Conservation (phyloP, 2,888 invertebrate genomes). For the Pheosia tremula region DNA sequence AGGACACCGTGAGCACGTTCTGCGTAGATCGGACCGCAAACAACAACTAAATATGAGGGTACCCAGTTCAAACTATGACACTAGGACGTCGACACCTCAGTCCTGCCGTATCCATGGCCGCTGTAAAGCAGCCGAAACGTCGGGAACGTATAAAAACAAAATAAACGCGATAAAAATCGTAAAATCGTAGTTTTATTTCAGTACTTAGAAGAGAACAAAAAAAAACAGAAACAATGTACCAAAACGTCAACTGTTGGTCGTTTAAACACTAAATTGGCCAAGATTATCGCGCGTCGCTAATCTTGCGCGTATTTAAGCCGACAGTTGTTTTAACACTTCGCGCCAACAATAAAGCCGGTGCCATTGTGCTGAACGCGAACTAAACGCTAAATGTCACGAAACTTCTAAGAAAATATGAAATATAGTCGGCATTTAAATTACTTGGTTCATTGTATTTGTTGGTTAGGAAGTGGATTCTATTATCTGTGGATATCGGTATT, state of each 20-base stretch:
- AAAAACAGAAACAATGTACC: slow-evolving; percentile 18
- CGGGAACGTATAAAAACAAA: no score
- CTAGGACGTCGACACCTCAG: no score
- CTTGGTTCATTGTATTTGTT: slow-evolving; percentile 4
- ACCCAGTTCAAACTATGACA: no score
- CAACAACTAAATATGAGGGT: no score
- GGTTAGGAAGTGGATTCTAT: background rate
- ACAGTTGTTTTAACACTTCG: slow-evolving; percentile 22
- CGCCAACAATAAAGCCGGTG: slow-evolving; percentile 34
- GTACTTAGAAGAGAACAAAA: slow-evolving; percentile 1
- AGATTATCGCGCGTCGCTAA: slow-evolving; percentile 41
- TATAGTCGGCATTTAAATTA: slow-evolving; percentile 7
- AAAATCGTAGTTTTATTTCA: background rate
- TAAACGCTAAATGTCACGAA: slow-evolving; percentile 14
- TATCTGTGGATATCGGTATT: no score
- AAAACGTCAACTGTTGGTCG: slow-evolving; percentile 21
- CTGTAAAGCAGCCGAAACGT: no score
- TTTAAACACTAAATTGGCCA: slow-evolving; percentile 41
- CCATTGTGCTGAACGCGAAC: slow-evolving; percentile 23
- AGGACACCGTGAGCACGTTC: no score
- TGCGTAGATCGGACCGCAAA: no score
- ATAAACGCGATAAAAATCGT: no score
- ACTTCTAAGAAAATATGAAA: slow-evolving; percentile 23
- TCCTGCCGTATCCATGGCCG: no score
- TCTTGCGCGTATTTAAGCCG: slow-evolving; percentile 25